phyloP scores from a whole-genome alignment of 1,140 invertebrate genomes.

The Venturia canescens region DNA sequence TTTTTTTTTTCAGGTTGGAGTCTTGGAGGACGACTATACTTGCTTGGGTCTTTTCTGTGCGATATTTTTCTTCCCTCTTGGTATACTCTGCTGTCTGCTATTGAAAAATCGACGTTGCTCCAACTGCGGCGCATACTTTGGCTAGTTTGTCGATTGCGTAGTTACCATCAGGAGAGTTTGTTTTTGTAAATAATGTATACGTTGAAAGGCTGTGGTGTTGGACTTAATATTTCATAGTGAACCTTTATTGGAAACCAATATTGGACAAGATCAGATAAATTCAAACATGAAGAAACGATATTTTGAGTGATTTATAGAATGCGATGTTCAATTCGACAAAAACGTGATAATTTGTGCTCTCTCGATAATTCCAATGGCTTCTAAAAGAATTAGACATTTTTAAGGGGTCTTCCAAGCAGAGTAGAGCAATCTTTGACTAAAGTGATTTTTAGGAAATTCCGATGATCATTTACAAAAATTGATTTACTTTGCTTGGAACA shows the following conservation, averaged over 20 bases:
- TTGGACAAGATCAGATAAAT: conserved; percentile 42
- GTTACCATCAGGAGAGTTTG: background rate
- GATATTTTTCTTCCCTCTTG: conserved; percentile 90
- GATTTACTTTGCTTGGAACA: no score
- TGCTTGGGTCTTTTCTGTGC: conserved; percentile 89
- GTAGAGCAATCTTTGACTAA: background rate
- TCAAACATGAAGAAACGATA: background rate
- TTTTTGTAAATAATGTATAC: conserved; percentile 25
- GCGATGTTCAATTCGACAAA: background rate
- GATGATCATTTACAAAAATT: no score
- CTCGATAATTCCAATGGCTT: background rate
- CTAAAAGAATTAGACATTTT: background rate
- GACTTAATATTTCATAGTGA: background rate
- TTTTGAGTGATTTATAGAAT: background rate
- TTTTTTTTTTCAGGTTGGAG: conserved; percentile 80
- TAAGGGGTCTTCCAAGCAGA: background rate
- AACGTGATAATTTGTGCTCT: background rate
- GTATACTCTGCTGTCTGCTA: conserved; percentile 88
- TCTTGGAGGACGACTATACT: conserved; percentile 90
- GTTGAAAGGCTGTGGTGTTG: conserved; percentile 15
- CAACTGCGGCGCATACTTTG: conserved; percentile 90
- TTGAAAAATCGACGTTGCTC: conserved; percentile 88
- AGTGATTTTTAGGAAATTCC: background rate
- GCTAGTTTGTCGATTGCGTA: conserved; percentile 68
- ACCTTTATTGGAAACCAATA: background rate